Conservation (phyloP, 1,140 invertebrate genomes). For the Nixonia krombeini region DNA sequence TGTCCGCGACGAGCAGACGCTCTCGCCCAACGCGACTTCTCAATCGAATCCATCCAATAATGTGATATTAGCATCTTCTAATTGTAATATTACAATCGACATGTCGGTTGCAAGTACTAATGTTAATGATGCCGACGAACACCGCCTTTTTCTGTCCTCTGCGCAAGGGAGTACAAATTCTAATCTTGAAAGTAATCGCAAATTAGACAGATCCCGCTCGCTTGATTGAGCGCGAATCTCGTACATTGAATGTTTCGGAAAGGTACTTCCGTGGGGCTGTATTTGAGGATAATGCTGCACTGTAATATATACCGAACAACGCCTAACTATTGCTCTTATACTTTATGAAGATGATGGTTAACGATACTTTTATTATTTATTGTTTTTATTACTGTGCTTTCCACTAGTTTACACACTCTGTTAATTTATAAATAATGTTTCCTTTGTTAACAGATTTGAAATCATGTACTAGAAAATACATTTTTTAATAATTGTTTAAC, state of each 20-base stretch:
- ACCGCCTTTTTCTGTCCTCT: conserved; percentile 46
- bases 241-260: conserved; percentile 20
- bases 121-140: conserved; percentile 37
- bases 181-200: conserved; percentile 69
- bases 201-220: conserved; percentile 67
- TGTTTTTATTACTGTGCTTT: too few relatives aligned
- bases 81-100: conserved; percentile 51
- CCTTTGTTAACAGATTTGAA: too few relatives aligned
- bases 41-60: conserved; percentile 71
- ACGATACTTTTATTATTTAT: too few relatives aligned
- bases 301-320: too few relatives aligned
- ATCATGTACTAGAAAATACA: too few relatives aligned
- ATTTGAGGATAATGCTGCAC: not conserved
- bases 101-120: conserved; percentile 34
- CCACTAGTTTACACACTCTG: too few relatives aligned
- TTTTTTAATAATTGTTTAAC: too few relatives aligned
- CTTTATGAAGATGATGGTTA: too few relatives aligned
- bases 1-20: conserved; percentile 23
- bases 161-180: conserved; percentile 58
- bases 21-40: conserved; percentile 43
- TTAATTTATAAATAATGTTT: too few relatives aligned
- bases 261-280: conserved; percentile 13
- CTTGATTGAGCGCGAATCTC: conserved; percentile 56
- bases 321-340: too few relatives aligned
- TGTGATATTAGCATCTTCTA: conserved; percentile 67